phyloP scores from a whole-genome alignment of 1,140 invertebrate species.

The Bilobella aurantiaca region DNA sequence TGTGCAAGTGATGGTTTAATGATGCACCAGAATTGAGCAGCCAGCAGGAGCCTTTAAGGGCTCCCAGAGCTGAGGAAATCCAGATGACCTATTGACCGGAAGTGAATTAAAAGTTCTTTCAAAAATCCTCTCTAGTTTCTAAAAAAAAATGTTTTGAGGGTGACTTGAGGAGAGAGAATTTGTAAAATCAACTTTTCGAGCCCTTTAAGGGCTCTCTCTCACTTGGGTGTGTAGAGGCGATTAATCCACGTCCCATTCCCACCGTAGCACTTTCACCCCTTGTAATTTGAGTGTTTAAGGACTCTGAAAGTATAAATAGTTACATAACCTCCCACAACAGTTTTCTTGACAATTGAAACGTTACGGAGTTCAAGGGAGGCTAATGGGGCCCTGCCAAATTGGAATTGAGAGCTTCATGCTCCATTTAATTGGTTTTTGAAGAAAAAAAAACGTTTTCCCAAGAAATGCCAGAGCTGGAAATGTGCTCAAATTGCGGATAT shows the following conservation, averaged over 20 bases:
- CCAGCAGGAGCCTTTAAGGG: background rate
- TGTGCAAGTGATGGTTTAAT: no score
- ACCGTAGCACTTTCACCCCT: background rate
- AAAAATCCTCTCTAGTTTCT: background rate
- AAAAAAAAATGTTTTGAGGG: background rate
- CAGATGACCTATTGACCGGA: background rate
- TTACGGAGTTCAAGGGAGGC: background rate
- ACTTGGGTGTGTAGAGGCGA: background rate
- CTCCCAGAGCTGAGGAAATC: background rate
- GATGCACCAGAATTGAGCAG: no score
- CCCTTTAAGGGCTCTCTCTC: background rate
- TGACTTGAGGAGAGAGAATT: background rate
- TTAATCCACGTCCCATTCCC: background rate
- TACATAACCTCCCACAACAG: background rate
- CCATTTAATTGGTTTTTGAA: background rate
- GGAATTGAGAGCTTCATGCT: background rate
- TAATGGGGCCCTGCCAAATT: background rate
- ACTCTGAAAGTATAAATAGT: background rate
- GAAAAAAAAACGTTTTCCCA: background rate
- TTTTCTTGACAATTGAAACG: background rate
- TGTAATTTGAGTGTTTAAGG: conserved; percentile 6
- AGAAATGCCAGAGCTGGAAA: background rate
- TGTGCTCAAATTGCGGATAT: background rate
- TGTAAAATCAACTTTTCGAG: background rate
- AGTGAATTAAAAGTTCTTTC: background rate